These are phyloP conservation scores for Pseudopodoces humilis DNA, from an alignment of 2,113 vertebrate species.

Conservation along the genomic window DNA sequence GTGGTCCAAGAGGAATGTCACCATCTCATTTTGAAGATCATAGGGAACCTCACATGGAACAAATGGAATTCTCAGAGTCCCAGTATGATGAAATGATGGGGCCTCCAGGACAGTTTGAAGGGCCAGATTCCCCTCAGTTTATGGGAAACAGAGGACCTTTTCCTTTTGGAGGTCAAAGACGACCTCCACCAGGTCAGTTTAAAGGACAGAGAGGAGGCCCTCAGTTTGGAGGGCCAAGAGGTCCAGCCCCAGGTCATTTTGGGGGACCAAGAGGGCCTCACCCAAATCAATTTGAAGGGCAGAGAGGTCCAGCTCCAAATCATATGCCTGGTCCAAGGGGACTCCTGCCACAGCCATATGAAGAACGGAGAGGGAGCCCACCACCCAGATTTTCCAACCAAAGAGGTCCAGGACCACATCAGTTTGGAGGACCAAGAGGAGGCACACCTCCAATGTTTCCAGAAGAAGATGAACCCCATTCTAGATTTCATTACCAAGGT, in stretches of 20 bases:
- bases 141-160: constrained; percentile 73
- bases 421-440: constrained; percentile 69
- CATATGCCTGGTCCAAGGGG: constrained; percentile 72
- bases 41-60: constrained; percentile 73
- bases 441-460: constrained; percentile 59
- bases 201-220: constrained; percentile 74
- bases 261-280: constrained; percentile 81
- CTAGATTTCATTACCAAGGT: constrained; percentile 79
- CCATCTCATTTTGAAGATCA: constrained; percentile 80
- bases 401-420: constrained; percentile 64
- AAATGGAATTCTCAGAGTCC: constrained; percentile 74
- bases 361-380: constrained; percentile 79
- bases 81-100: constrained; percentile 80
- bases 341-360: constrained; percentile 71
- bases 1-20: constrained; percentile 79
- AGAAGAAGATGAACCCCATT: constrained; percentile 68
- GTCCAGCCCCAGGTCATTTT: constrained; percentile 77
- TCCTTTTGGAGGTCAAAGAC: constrained; percentile 72
- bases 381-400: constrained; percentile 72
- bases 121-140: constrained; percentile 73
- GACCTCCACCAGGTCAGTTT: constrained; percentile 72
- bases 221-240: constrained; percentile 82
- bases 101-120: constrained; percentile 69
- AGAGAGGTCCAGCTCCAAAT: constrained; percentile 68
- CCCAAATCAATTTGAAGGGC: constrained; percentile 68